These are phyloP conservation scores for Porites cylindrica DNA, from an alignment of 92 coral and sea anemone genomes.

Conservation along the genomic window DNA sequence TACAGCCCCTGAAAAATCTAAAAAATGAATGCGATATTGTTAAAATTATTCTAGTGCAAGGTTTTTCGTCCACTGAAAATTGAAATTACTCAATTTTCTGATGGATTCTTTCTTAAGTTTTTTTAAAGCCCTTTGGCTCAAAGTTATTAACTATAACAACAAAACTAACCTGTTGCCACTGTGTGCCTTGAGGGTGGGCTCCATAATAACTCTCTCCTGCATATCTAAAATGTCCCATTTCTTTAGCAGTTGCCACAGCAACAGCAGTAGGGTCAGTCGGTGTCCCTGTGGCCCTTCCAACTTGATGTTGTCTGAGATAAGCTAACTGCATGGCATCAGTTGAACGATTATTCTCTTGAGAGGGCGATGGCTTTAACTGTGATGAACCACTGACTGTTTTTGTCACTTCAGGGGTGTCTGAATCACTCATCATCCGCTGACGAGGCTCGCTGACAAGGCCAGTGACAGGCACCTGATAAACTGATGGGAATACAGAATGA, in stretches of 20 bases:
- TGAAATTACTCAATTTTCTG: too few species aligned
- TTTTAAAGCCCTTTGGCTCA: too few species aligned
- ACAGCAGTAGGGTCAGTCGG: constrained; percentile 97
- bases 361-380: constrained; percentile 67
- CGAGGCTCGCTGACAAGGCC: constrained; percentile 68
- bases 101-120: too few species aligned
- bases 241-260: constrained; percentile 93
- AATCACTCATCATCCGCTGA: constrained; percentile 59
- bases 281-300: constrained; percentile 66
- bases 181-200: constrained; percentile 89
- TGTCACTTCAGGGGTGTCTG: constrained; percentile 61
- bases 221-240: constrained; percentile 75
- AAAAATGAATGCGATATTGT: too few species aligned
- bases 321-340: constrained; percentile 59
- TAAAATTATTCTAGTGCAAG: too few species aligned
- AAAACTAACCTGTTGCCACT: constrained; percentile 92
- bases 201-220: constrained; percentile 82
- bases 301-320: constrained; percentile 54
- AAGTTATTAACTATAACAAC: too few species aligned
- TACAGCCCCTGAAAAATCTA: too few species aligned
- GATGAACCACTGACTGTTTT: constrained; percentile 67
- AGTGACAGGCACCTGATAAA: constrained; percentile 72
- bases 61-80: too few species aligned
- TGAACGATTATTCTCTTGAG: constrained; percentile 52
- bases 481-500: constrained; percentile 70